Percentiles rank a stretch among this genome's conserved stretches.
Evolutionary conservation across 2,888 invertebrate genomes (phyloP).

Genomic region (Lithodes maja): DNA sequence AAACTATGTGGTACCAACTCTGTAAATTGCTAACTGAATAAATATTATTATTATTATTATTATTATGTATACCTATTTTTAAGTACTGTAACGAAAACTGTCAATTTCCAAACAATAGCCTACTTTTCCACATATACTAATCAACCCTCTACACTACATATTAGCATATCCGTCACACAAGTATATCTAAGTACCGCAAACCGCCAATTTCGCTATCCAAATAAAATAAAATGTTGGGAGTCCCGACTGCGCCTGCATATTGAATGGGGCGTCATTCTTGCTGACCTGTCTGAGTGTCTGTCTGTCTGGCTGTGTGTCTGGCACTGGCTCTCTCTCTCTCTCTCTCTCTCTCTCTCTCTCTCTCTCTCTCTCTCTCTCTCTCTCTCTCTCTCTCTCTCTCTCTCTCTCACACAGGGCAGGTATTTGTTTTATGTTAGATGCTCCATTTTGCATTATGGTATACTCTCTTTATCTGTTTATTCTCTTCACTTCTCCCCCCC

Average conservation of each 20-base stretch:
- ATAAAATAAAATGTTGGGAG: neutral
- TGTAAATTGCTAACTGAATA: too few species aligned
- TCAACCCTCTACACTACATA: too few species aligned
- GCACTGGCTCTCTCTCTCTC: neutral
- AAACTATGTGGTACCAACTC: too few species aligned
- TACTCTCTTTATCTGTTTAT: neutral
- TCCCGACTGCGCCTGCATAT: neutral
- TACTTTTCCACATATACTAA: neutral
- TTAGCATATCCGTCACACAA: too few species aligned
- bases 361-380: conserved; percentile 30
- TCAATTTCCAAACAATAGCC: neutral
- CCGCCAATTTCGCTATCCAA: neutral
- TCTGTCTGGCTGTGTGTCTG: conserved; percentile 13
- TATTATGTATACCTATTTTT: too few species aligned
- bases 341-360: conserved; percentile 20
- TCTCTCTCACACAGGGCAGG: neutral
- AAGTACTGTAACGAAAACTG: too few species aligned
- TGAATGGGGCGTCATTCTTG: neutral
- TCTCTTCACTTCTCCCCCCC: neutral
- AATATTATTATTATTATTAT: too few species aligned
- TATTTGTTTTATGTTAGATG: neutral
- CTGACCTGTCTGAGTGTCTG: neutral
- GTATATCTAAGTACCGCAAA: too few species aligned
- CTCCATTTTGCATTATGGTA: neutral
- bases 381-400: conserved; percentile 22